These are phyloP conservation scores for Leptinotarsa rubiginosa DNA, from an alignment of 2,888 invertebrate genomes.

Conservation along the genomic window DNA sequence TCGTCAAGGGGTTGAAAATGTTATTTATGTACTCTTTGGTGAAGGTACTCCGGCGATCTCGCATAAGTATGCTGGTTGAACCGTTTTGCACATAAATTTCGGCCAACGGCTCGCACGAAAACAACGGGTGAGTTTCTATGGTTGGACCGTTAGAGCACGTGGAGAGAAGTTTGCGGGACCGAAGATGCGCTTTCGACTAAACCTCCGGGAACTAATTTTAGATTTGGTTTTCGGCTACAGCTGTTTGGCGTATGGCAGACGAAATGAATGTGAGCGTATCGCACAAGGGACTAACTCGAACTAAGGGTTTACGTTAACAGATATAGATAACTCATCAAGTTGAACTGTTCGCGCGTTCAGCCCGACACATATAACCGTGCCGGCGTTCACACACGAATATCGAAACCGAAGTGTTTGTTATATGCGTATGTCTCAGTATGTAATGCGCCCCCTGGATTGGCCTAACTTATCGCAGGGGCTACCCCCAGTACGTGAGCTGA, in stretches of 20 bases:
- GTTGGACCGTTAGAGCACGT: conserved; percentile 47
- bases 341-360: conserved; percentile 44
- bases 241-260: conserved; percentile 45
- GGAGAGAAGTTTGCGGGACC: conserved; percentile 23
- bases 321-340: conserved; percentile 41
- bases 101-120: conserved; percentile 39
- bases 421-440: conserved; percentile 47
- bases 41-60: conserved; percentile 66
- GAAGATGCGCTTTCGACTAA: conserved; percentile 14
- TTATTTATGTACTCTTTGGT: conserved; percentile 66
- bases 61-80: conserved; percentile 64
- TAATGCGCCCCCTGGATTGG: conserved; percentile 62
- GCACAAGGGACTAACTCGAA: conserved; percentile 46
- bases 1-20: conserved; percentile 65
- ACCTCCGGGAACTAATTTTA: conserved; percentile 56
- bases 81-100: conserved; percentile 59
- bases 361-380: conserved; percentile 53
- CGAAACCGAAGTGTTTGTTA: conserved; percentile 41
- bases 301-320: conserved; percentile 54
- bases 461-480: conserved; percentile 29
- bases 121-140: conserved; percentile 30
- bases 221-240: conserved; percentile 54
- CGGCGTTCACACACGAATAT: conserved; percentile 54
- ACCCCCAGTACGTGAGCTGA: conserved; percentile 26
- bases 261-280: conserved; percentile 11